Percentiles rank a stretch among this genome's conserved stretches.
These are phyloP conservation scores for Arctopsyche grandis DNA, from an alignment of 1,140 invertebrate genomes.

Conservation along the genomic window DNA sequence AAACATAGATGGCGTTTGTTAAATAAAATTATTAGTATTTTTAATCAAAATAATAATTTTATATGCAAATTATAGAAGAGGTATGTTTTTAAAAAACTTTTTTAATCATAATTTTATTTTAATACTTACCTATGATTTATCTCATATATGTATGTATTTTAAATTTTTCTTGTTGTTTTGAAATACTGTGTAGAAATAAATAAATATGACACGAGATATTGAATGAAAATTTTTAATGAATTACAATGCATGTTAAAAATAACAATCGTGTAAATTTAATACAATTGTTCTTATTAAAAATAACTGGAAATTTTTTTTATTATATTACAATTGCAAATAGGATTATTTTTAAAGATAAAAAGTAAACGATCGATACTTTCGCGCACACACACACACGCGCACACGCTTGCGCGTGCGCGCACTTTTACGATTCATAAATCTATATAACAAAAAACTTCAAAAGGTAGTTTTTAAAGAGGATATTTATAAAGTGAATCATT, in stretches of 20 bases:
- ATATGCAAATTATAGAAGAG: too few relatives aligned
- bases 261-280: conserved; percentile 51
- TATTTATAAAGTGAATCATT: conserved; percentile 39
- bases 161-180: too few relatives aligned
- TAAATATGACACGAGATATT: conserved; percentile 40
- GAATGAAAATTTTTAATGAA: conserved; percentile 55
- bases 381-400: neutral
- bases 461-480: conserved; percentile 16
- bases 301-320: conserved; percentile 13
- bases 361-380: conserved; percentile 8
- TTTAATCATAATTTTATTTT: too few relatives aligned
- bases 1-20: too few relatives aligned
- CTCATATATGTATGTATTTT: too few relatives aligned
- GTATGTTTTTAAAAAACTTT: too few relatives aligned
- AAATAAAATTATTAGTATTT: too few relatives aligned
- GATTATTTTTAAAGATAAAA: conserved; percentile 23
- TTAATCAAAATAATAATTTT: too few relatives aligned
- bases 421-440: neutral
- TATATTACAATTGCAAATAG: neutral
- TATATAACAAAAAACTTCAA: conserved; percentile 20
- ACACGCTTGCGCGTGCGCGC: neutral
- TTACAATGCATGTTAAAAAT: conserved; percentile 54
- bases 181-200: neutral
- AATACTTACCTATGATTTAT: too few relatives aligned
- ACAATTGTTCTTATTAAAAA: conserved; percentile 45